Evolutionary conservation across 2,113 vertebrate genomes (phyloP).

Genomic region (Urocynchramus pylzowi): DNA sequence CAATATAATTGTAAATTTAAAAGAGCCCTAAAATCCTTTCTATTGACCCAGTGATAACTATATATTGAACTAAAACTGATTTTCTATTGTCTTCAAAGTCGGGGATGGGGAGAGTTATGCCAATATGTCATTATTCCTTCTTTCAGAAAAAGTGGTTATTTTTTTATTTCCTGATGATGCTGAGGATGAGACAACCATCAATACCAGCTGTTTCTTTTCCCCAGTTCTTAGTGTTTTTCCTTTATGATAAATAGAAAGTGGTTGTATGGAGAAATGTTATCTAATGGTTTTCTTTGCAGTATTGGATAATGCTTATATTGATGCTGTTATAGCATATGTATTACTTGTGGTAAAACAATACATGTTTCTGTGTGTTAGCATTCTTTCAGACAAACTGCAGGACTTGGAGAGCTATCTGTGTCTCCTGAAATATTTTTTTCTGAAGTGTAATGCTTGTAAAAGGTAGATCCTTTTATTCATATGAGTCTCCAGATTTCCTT

Average conservation of each 20-base stretch:
- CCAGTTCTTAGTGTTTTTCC: not conserved
- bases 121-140: not conserved
- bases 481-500: conserved; percentile 9
- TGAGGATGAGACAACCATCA: not conserved
- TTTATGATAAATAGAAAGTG: not conserved
- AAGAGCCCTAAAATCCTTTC: not conserved
- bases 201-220: not conserved
- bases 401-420: not conserved
- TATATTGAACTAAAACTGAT: not conserved
- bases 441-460: not conserved
- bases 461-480: not conserved
- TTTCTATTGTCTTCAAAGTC: not conserved
- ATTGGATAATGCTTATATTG: not conserved
- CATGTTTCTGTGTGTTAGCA: not conserved
- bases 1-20: not conserved
- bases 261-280: not conserved
- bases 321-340: not conserved
- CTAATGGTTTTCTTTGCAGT: not conserved
- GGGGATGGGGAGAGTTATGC: not conserved
- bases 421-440: not conserved
- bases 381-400: not conserved
- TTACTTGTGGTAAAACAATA: not conserved
- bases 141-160: not conserved
- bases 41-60: not conserved
- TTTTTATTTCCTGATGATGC: not conserved